Conservation (phyloP, 2,888 invertebrate genomes). For the Spialia ferax region DNA sequence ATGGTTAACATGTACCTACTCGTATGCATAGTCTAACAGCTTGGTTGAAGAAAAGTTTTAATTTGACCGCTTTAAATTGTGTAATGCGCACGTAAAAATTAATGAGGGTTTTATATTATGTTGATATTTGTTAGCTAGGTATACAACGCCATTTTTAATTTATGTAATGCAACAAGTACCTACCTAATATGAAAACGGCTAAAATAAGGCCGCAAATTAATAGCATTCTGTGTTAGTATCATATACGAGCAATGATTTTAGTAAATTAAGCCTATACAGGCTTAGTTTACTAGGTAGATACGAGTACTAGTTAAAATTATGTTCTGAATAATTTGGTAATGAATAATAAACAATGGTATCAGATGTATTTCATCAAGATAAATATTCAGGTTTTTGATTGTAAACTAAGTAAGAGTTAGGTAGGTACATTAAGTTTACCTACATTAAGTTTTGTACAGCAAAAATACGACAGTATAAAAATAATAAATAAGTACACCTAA, state of each 20-base stretch:
- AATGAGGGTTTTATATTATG: background rate
- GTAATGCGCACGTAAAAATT: constrained; percentile 14
- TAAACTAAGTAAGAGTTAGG: too few species aligned
- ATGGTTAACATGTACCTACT: background rate
- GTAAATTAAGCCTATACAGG: background rate
- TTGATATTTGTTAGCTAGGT: too few species aligned
- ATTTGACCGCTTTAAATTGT: constrained; percentile 13
- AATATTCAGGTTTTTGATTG: too few species aligned
- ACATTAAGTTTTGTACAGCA: too few species aligned
- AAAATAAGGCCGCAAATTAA: constrained; percentile 14
- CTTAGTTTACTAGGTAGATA: background rate
- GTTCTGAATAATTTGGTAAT: constrained; percentile 1
- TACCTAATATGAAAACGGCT: background rate
- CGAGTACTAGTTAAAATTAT: constrained; percentile 11
- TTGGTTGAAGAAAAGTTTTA: constrained; percentile 26
- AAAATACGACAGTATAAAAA: too few species aligned
- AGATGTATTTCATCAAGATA: too few species aligned
- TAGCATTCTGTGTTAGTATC: constrained; percentile 9
- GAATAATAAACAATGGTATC: background rate
- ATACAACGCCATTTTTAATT: constrained; percentile 12
- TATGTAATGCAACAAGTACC: constrained; percentile 26
- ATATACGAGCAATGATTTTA: constrained; percentile 10
- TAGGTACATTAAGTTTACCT: too few species aligned
- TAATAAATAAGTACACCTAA: too few species aligned
- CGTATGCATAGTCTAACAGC: constrained; percentile 21